phyloP scores from a whole-genome alignment of 1,140 invertebrate genomes.

The Nylanderia fulva region DNA sequence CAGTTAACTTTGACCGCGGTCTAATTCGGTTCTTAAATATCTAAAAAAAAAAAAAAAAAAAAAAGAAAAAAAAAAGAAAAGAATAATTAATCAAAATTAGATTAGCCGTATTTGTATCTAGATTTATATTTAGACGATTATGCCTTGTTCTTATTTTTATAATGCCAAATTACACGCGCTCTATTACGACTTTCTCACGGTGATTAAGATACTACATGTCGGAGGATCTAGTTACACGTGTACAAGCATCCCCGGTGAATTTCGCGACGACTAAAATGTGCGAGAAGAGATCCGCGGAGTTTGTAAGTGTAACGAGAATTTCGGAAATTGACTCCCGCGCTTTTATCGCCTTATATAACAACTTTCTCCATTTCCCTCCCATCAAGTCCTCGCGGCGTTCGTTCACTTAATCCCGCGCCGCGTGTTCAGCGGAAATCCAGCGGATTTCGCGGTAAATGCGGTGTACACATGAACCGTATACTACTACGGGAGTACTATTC shows the following conservation, averaged over 20 bases:
- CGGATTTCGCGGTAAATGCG: slow-evolving; percentile 9
- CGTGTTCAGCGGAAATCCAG: slow-evolving; percentile 5
- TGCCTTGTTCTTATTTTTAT: not conserved
- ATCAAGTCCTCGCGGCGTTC: not conserved
- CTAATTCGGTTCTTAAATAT: slow-evolving; percentile 8
- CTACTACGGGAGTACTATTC: not conserved
- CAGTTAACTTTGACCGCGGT: not conserved
- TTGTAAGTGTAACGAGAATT: not conserved
- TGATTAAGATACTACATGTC: not conserved
- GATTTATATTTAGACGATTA: not conserved
- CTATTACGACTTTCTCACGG: not conserved
- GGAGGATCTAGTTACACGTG: not conserved
- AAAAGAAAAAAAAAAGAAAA: not conserved
- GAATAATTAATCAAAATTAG: not conserved
- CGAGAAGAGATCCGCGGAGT: not conserved
- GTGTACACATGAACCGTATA: not conserved
- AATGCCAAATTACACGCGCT: not conserved
- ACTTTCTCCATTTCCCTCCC: no score
- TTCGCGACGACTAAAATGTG: not conserved
- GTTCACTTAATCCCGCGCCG: not conserved
- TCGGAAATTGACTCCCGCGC: slow-evolving; percentile 11
- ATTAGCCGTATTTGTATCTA: not conserved
- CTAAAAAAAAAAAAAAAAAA: not conserved
- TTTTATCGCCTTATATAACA: not conserved
- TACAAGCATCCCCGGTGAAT: not conserved